Percentiles rank a stretch among this genome's conserved stretches.
Evolutionary conservation across 1,140 invertebrate genomes (phyloP).

Genomic region (Contarinia nasturtii): DNA sequence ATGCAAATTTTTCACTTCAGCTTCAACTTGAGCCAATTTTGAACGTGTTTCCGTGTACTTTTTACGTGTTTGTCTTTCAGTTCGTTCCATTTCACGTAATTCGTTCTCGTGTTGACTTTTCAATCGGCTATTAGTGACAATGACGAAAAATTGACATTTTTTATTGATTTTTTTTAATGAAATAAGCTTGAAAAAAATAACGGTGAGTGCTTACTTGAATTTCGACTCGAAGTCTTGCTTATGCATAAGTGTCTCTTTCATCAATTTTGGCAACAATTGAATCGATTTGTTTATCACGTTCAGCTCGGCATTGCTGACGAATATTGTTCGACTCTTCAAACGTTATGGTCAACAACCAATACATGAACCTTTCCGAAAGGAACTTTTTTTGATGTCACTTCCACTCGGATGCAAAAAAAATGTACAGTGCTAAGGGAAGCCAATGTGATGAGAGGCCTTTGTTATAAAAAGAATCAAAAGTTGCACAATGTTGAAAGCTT

Average conservation of each 20-base stretch:
- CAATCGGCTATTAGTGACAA: conserved; percentile 32
- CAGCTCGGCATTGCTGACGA: conserved; percentile 33
- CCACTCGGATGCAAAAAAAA: too few species aligned
- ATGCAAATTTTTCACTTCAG: conserved; percentile 29
- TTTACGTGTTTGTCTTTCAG: conserved; percentile 27
- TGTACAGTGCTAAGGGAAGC: too few species aligned
- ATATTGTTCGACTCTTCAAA: conserved; percentile 36
- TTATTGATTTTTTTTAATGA: too few species aligned
- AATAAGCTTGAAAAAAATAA: too few species aligned
- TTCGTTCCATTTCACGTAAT: conserved; percentile 37
- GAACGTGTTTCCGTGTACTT: conserved; percentile 32
- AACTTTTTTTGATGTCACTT: too few species aligned
- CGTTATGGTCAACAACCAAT: too few species aligned
- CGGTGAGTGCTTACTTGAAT: conserved; percentile 31
- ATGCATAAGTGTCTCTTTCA: conserved; percentile 30
- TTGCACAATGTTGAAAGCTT: too few species aligned
- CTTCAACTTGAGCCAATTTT: conserved; percentile 32
- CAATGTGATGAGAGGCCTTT: too few species aligned
- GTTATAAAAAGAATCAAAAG: too few species aligned
- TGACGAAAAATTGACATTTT: not conserved
- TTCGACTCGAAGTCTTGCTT: conserved; percentile 34
- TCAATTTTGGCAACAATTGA: conserved; percentile 39
- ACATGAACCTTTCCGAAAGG: too few species aligned
- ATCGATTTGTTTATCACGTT: conserved; percentile 45
- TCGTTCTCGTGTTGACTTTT: conserved; percentile 56